Evolutionary conservation across 1,140 invertebrate species (phyloP), one percentile per base, ranked within the genome.

Genomic region (Scaptodrosophila lebanonensis): DNA sequence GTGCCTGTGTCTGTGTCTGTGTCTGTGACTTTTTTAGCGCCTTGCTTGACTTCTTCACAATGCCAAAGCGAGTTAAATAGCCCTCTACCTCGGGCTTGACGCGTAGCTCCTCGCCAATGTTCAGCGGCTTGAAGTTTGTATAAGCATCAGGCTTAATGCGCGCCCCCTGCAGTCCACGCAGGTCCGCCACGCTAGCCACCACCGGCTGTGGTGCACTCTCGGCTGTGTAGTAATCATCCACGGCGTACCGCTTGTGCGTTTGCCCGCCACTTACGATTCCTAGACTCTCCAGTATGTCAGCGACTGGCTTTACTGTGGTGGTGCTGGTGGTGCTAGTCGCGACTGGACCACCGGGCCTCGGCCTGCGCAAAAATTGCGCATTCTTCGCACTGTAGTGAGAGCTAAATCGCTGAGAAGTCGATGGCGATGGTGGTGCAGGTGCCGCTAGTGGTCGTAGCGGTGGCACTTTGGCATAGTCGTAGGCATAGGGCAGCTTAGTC

Each of bases 301-400:
- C 77, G 8, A 86, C 71, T 0, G 85, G 83, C 20, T 82, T 85
- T 0, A 82, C 83, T 0, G 79, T 79, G 42, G 53, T 49, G 48
- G 45, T 51, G 27, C 36, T 15, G 22, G 22, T 33, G 0, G 39
- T 16, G 40, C 36, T 6, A 3, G 18, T 1, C 22, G 30, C 3
- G 30, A 25, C 0, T 32, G 8, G n/a, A n/a, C n/a, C n/a, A n/a
- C n/a, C n/a, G 0, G 63, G 54, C 27, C 54, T 63, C 1, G 62
- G 60, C n/a, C 85, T 85, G 6, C 70, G 35, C 16, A 79, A 36
- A 1, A 86, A 86, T 29, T 86, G 76, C 1, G 76, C 60, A 15
- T 84, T 66, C 54, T 86, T 84, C 2, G 85, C 84, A 45, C 40
- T 86, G 33, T 86, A 86, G 27, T 86, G 85, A n/a, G 85, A 86